Percentiles rank a stretch among this genome's conserved stretches.
These are phyloP conservation scores for Struthidea cinerea DNA, from an alignment of 2,113 vertebrate species.

Conservation along the genomic window DNA sequence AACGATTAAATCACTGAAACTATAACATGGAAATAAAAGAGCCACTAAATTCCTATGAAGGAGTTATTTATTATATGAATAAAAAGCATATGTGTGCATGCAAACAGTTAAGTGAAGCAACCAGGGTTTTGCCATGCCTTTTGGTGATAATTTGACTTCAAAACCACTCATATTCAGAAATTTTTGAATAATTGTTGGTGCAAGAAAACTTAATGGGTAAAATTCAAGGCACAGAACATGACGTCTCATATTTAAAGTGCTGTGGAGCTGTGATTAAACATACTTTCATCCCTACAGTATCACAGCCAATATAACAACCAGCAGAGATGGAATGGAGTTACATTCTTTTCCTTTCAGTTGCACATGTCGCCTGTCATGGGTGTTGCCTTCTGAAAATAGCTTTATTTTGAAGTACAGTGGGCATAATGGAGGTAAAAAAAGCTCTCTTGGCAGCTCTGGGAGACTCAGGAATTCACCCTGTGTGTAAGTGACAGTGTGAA, in stretches of 20 bases:
- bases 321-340: background rate
- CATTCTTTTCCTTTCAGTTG: background rate
- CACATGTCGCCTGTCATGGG: fast-evolving
- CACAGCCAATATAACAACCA: background rate
- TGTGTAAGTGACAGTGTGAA: background rate
- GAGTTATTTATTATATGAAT: background rate
- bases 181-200: background rate
- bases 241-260: background rate
- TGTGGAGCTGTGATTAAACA: background rate
- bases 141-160: background rate
- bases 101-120: background rate
- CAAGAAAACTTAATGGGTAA: background rate
- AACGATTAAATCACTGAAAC: background rate
- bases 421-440: background rate
- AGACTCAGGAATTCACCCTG: background rate
- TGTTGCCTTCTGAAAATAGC: background rate
- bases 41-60: background rate
- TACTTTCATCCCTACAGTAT: background rate
- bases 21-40: background rate
- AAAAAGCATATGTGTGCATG: background rate
- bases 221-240: background rate
- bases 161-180: background rate
- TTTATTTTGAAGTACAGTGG: background rate
- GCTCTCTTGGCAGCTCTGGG: background rate
- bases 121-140: background rate